phyloP scores from a whole-genome alignment of 2,797 vertebrate species.

The Podargus strigoides region DNA sequence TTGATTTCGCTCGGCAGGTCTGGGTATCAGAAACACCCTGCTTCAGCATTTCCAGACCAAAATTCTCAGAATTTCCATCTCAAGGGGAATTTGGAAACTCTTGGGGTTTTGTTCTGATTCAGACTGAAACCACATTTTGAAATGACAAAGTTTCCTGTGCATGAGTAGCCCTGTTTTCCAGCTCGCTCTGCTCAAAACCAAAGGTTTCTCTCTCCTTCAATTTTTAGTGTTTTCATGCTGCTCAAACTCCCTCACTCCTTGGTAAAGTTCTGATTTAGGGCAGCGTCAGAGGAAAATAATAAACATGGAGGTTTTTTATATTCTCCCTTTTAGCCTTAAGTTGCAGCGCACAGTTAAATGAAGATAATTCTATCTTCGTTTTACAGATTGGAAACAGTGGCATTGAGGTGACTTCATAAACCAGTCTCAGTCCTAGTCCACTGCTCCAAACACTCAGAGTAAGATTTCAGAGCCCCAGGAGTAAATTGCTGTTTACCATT shows the following conservation, averaged over 20 bases:
- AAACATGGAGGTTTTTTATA: background rate
- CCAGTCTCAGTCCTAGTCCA: background rate
- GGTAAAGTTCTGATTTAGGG: background rate
- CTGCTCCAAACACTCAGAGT: background rate
- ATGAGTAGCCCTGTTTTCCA: background rate
- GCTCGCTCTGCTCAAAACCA: background rate
- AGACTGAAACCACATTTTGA: slow-evolving; percentile 22
- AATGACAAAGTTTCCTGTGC: slow-evolving; percentile 12
- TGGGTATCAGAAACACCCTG: background rate
- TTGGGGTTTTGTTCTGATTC: slow-evolving; percentile 28
- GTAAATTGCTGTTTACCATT: background rate
- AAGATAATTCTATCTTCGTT: background rate
- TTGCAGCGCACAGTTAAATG: background rate
- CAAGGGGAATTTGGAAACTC: slow-evolving; percentile 30
- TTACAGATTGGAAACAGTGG: background rate
- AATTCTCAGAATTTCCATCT: slow-evolving; percentile 35
- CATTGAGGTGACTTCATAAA: background rate
- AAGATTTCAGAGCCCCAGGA: background rate
- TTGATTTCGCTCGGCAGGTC: background rate
- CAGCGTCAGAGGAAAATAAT: background rate
- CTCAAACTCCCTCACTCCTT: background rate
- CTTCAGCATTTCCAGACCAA: background rate
- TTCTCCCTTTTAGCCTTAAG: background rate
- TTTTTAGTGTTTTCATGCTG: background rate
- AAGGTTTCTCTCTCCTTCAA: background rate